Conservation (phyloP, 2,888 invertebrate genomes). For the Bombylius discolor region DNA sequence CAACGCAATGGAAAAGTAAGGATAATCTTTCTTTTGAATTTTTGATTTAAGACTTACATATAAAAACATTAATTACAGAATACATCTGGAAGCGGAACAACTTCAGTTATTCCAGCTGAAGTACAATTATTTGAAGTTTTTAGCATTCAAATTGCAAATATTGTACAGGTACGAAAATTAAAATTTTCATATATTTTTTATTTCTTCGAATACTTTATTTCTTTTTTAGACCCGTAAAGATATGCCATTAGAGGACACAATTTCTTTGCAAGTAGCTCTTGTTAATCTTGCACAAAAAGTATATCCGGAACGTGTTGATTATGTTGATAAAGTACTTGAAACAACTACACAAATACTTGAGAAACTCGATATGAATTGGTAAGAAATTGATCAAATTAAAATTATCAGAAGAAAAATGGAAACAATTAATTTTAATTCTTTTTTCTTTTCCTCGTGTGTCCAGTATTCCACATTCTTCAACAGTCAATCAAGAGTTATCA, state of each 20-base stretch:
- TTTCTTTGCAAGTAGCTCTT: constrained; percentile 87
- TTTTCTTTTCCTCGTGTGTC: background rate
- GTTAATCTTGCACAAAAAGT: constrained; percentile 92
- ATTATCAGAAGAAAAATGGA: background rate
- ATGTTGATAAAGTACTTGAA: constrained; percentile 87
- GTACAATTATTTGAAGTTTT: constrained; percentile 96
- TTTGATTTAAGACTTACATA: too few relatives aligned
- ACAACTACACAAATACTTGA: constrained; percentile 85
- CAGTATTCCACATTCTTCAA: constrained; percentile 35
- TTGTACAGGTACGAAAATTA: constrained; percentile 58
- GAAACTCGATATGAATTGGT: constrained; percentile 75
- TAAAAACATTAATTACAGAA: background rate
- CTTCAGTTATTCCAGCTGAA: constrained; percentile 61
- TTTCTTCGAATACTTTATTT: constrained; percentile 3
- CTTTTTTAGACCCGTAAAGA: constrained; percentile 67
- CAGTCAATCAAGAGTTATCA: constrained; percentile 85
- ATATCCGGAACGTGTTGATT: constrained; percentile 87
- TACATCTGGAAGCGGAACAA: constrained; percentile 34
- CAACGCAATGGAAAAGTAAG: constrained; percentile 51
- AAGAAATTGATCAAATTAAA: constrained; percentile 7
- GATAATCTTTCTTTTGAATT: background rate
- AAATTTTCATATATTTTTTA: background rate
- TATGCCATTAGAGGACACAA: constrained; percentile 91
- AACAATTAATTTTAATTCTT: background rate
- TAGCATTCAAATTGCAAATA: constrained; percentile 90